Evolutionary conservation across 37 sponge, comb jelly and placozoan species (phyloP), one percentile per base, ranked within the genome.

Genomic region (Diacarnus erythraeanus): DNA sequence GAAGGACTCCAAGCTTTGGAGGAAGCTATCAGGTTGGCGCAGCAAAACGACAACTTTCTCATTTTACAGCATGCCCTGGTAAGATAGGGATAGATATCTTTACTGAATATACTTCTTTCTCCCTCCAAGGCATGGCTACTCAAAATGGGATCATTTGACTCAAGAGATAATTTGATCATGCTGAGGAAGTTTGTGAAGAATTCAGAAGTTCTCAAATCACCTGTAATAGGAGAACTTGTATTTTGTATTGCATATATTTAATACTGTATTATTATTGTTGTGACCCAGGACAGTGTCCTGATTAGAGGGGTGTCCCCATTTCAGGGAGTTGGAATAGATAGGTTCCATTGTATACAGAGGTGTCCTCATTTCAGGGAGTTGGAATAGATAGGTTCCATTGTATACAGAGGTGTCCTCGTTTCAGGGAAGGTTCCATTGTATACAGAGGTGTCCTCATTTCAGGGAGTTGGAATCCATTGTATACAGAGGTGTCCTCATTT

Each of bases 61-160:
- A 67, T 83, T 5, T 33, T 80, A 37, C 58, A 76, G 41, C 38
- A 83, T 47, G 37, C 83, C 21, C 69, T 76, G 57, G 76, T 83
- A 23, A 25, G 69, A 57, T 4, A 20, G 27, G 9, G 22, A 60
- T 3, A 25, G 6, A 25, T 47, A 60, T 17, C 23, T 21, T 60
- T 60, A 5, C 26, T n/a, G 4, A 3, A 4, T 5, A 60, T 60
- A 60, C 71, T 1, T 26, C 35, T 54, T 10, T 59, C 5, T 36
- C n/a, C 38, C 1, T 37, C n/a, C n/a, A n/a, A 84, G 84, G 77
- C 77, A 10, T 84, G 84, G 84, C 44, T 84, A 18, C 84, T 68
- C 43, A 76, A 84, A 21, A 31, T 76, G 25, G 40, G 77, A 17
- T 69, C 71, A 21, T 60, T 57, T 38, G 23, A 25, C 37, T 59